A percentile compares a stretch with the other conserved stretches of the same genome.
These are phyloP conservation scores for Hippopotamyrus pictus DNA, from an alignment of 2,797 vertebrate genomes.

Conservation along the genomic window DNA sequence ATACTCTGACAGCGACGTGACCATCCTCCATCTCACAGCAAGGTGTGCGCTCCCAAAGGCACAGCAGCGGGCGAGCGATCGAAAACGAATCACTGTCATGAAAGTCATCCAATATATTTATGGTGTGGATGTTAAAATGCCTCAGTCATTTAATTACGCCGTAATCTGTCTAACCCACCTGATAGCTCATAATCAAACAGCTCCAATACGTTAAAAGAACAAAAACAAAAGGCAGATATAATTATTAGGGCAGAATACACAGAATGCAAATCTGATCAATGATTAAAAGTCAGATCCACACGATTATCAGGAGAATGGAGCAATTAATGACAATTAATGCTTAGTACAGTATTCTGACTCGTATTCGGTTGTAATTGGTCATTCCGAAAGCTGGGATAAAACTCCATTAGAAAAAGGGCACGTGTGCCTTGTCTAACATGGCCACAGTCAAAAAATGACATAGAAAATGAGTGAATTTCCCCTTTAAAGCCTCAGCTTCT, in stretches of 20 bases:
- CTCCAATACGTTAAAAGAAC: background rate
- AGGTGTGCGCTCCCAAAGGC: background rate
- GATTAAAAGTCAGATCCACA: background rate
- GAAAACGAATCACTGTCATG: background rate
- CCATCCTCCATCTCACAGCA: background rate
- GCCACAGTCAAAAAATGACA: background rate
- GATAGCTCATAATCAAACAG: background rate
- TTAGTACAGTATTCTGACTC: background rate
- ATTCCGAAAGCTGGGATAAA: background rate
- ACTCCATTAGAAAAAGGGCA: background rate
- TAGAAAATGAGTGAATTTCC: background rate
- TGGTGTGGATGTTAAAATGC: background rate
- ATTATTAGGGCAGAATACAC: background rate
- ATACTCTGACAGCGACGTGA: background rate
- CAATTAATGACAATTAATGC: background rate
- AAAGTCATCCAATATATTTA: background rate
- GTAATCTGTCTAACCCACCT: background rate
- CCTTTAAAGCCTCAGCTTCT: background rate
- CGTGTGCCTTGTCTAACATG: background rate
- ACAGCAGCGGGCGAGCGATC: background rate
- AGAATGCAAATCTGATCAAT: background rate
- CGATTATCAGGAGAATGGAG: background rate
- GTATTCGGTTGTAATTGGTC: background rate
- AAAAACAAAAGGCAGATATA: background rate
- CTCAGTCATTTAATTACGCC: background rate